Conservation (phyloP, 2,113 vertebrate genomes). For the Clarias gariepinus region DNA sequence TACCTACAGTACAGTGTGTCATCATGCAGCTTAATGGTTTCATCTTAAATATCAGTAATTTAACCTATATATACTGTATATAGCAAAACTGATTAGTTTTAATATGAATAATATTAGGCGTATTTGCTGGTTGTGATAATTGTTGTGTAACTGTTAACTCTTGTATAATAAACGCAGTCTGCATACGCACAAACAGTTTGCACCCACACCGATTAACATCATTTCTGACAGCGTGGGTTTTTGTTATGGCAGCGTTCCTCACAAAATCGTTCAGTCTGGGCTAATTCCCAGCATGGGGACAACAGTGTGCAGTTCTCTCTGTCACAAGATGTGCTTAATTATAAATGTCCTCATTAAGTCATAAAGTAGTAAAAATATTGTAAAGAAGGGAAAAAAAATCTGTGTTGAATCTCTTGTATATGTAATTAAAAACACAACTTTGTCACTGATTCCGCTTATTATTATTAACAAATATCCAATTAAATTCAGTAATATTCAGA, state of each 20-base stretch:
- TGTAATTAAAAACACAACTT: neutral
- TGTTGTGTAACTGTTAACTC: neutral
- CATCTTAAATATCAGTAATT: neutral
- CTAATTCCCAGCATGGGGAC: neutral
- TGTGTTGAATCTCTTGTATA: neutral
- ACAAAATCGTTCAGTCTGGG: neutral
- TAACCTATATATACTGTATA: too few species aligned
- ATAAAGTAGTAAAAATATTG: neutral
- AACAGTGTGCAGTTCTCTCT: neutral
- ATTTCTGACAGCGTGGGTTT: neutral
- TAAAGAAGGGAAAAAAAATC: neutral
- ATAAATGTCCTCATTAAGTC: neutral
- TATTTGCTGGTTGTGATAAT: neutral
- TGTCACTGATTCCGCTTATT: neutral
- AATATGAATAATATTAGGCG: too few species aligned
- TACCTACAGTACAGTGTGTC: neutral
- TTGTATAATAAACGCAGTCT: conserved; percentile 1
- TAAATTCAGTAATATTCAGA: neutral
- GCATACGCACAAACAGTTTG: neutral
- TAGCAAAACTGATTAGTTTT: neutral
- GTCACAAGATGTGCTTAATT: neutral
- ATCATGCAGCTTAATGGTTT: neutral
- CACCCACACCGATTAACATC: neutral
- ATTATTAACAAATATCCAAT: neutral
- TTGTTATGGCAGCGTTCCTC: neutral